Evolutionary conservation across 2,797 vertebrate species (phyloP), one percentile per base, ranked within the genome.

Genomic region (Xenentodon cancila): DNA sequence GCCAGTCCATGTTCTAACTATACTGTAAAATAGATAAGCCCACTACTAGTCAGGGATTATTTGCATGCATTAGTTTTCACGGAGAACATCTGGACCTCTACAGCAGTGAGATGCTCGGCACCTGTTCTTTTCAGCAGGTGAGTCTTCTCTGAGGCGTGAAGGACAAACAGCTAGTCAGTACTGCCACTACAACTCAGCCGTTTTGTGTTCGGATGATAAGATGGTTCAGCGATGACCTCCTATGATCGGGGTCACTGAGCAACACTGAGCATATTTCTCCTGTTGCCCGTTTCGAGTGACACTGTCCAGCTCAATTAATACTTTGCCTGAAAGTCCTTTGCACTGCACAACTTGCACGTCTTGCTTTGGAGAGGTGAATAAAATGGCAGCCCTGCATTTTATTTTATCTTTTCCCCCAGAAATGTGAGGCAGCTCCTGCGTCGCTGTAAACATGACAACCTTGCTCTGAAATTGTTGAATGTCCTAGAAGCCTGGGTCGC

Each of bases 131-230:
- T 83, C 82, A 81, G 78, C 63, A 84, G 79, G 80, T 82, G 79
- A 71, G 71, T 73, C 77, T 89, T 87, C 88, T 84, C 82, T 88
- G 84, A 89, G 85, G 83, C 88, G 84, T 90, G 87, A 91, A 91
- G 89, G 89, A 90, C 90, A 81, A 85, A 86, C 79, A 68, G 56
- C 44, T 55, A 64, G 74, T 73, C 75, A n/a, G n/a, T n/a, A n/a
- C n/a, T n/a, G 68, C 70, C 40, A 62, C 63, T 56, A 50, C 46
- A 13, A 75, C 71, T 64, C 64, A 27, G 54, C 54, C 59, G 4
- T 71, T 77, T 71, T 79, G 60, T 64, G 77, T 85, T 78, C 52
- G 20, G 53, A 72, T 73, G 72, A 85, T 68, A 75, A 79, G 72
- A 79, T 37, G 65, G 71, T 73, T 84, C 59, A 9, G 62, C 51